These are phyloP conservation scores for Graptemys geographica DNA, from an alignment of 2,797 vertebrate genomes.

Conservation along the genomic window DNA sequence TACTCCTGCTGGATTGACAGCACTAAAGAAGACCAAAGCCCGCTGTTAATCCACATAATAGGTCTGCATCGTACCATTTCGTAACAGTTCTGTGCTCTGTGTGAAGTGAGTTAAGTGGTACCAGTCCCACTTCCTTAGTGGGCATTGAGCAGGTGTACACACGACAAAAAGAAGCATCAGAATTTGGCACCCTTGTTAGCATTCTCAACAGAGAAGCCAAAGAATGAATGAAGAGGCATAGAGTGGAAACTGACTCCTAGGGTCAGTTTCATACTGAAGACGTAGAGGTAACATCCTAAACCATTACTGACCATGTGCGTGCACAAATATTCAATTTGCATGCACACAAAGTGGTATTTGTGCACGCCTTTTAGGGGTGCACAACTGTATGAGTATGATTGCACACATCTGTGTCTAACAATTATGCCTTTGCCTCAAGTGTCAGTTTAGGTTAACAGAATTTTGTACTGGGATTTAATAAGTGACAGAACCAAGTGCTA, in stretches of 20 bases:
- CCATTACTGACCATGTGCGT: neutral
- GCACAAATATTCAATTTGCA: neutral
- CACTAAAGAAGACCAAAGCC: neutral
- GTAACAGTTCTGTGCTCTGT: neutral
- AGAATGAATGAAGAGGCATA: neutral
- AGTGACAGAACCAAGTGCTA: conserved; percentile 31
- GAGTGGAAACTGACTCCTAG: neutral
- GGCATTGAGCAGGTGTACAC: neutral
- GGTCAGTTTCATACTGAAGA: conserved; percentile 31
- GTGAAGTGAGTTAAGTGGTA: neutral
- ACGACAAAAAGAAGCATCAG: neutral
- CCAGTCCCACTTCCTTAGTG: accelerated
- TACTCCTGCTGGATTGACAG: neutral
- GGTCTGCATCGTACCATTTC: neutral
- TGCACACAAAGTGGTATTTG: neutral
- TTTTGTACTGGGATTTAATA: conserved; percentile 42
- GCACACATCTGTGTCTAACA: neutral
- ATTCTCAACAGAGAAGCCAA: neutral
- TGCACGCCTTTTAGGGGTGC: neutral
- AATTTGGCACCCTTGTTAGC: neutral
- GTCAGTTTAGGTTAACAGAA: conserved; percentile 23
- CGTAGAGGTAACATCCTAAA: conserved; percentile 25
- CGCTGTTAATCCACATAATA: neutral
- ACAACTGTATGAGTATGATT: neutral
- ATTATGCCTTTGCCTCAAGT: conserved; percentile 61